Evolutionary conservation across 2,888 invertebrate species (phyloP), one percentile per base, ranked within the genome.

Genomic region (Hylaea fasciaria): DNA sequence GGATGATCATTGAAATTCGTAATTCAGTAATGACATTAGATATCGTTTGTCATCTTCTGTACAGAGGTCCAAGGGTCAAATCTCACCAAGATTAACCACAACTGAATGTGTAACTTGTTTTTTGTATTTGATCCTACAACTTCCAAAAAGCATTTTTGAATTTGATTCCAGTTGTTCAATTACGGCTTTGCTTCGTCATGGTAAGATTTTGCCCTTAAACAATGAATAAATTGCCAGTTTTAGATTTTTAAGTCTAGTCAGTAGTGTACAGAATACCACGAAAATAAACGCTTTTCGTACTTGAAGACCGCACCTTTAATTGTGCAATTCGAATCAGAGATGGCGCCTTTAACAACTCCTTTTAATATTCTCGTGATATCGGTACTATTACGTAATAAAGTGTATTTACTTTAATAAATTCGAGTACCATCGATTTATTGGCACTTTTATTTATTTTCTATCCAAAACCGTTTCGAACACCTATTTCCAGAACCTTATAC

Each of bases 401-500:
- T 51, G 50, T 9, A 37, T n/a, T 13, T 37, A 37, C 7, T 35
- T 40, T 45, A 45, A 28, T 54, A 54, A 49, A 46, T 57, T 54
- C 40, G 29, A 47, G 64, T 63, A 65, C 65, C 64, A 44, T 40
- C 22, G 40, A 40, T 13, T 41, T 22, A 10, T 69, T 66, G 65
- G 65, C 67, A 66, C 66, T 48, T 53, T 57, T 46, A 32, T 37
- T n/a, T n/a, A n/a, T n/a, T n/a, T 56, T 48, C 39, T 11, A 58
- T 57, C 53, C 56, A 51, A 57, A 58, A 61, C 62, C 64, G 28
- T 50, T 22, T 41, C 52, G 41, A 60, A 57, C 29, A 57, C 58
- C 53, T 22, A 50, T 58, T 52, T 53, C 62, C 57, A 46, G 47
- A 56, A 63, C 65, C 63, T 51, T 63, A 66, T 62, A 64, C 69